Base-by-base conservation (phyloP, 1,140 invertebrate species). In the Drosophila auraria region DNA sequence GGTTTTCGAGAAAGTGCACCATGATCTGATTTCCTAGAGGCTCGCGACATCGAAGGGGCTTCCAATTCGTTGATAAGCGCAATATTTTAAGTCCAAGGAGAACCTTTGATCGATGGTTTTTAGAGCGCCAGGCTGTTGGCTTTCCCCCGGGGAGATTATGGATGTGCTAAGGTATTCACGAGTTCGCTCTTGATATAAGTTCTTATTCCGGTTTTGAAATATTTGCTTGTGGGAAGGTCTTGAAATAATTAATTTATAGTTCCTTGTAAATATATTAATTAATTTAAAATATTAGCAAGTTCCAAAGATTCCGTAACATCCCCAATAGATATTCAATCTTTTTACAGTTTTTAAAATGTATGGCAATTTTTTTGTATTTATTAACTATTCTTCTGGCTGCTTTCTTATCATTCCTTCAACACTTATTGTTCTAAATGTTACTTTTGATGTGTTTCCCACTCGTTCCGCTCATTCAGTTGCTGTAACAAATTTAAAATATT, bases 351-450 rank as follows among this genome's bases (percentile, higher is more conserved):
- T 78, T 74, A 69, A 78, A 86, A 60, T 66, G 71, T 69, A 87
- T 83, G 83, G 76, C 83, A 83, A 77, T 78, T 78, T 60, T 9
- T 11, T 23, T 69, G 20, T 57, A 38, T 73, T 74, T 65, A 78
- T 78, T 78, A 45, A 45, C 65, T 78, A 76, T 78, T 78, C 38
- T 79, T 78, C 38, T 84, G 73, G 72, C 62, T 69, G 80, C 78
- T 68, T 25, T 42, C n/a, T 62, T 58, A 25, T 61, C 57, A 63
- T 53, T 82, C 58, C 54, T 62, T 79, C 74, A 89, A 89, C 74
- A 89, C 83, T 89, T 89, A 89, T 89, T 89, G 84, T 89, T 87
- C 84, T 80, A 80, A 69, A 69, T 69, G 63, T 84, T 72, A 78
- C 77, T 76, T 71, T 78, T 79, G 69, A 69, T 76, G 69, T 80